Base-by-base conservation (phyloP, 2,797 vertebrate species). In the Sebastes miniatus region DNA sequence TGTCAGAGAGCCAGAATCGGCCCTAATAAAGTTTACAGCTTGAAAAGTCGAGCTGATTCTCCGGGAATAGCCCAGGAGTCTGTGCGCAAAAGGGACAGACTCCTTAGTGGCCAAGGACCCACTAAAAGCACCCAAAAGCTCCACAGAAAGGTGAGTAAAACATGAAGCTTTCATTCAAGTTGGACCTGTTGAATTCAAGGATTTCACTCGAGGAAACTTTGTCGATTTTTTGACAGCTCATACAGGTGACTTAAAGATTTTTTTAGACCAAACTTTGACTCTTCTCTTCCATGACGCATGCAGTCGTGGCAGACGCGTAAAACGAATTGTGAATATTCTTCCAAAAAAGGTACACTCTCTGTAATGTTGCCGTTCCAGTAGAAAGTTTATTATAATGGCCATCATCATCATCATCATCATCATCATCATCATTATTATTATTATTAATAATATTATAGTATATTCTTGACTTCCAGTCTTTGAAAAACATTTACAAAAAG, bases 11-110 rank as follows among this genome's bases (percentile, higher is more conserved):
- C 95, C 96, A 96, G 96, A 98, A 97, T 96, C 96, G 95, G 93
- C 95, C 84, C 95, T 97, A 97, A 98, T 97, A 99, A 99, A 99
- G 97, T 99, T 98, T 98, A 97, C 95, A 96, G 96, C 96, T 94
- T 94, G 95, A 96, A 98, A 98, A 98, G 96, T 97, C 96, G 95
- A 96, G 96, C 94, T 96, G 96, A 95, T 93, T 96, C 94, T 92
- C 91, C 94, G 94, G 95, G 93, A 94, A 96, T 95, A 95, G 86
- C 77, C 73, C 83, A 95, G 93, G 92, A 93, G 95, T 92, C 92
- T 73, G 88, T 93, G 95, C 95, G 91, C 94, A 95, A 64, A 95
- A 95, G 96, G 96, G 96, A 96, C 95, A 93, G 39, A 43, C 39
- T 43, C 13, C 39, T 43, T 93, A 96, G 86, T 96, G 86, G 94